phyloP scores from a whole-genome alignment of 2,888 invertebrate species.

The Buathra laborator region DNA sequence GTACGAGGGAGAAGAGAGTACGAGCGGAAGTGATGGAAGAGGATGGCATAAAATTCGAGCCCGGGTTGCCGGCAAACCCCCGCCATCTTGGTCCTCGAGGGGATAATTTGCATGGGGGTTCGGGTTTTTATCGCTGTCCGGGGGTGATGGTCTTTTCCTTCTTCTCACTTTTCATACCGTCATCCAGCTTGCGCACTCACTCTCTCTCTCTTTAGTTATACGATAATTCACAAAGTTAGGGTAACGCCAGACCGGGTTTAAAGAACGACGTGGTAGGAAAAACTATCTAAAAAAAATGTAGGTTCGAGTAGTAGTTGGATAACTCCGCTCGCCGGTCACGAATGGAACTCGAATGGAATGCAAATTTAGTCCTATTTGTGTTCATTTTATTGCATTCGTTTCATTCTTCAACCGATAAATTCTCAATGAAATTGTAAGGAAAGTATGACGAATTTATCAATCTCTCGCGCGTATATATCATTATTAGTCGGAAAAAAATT shows the following conservation, averaged over 20 bases:
- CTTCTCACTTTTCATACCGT: constrained; percentile 18
- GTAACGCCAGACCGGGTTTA: constrained; percentile 28
- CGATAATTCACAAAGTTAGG: constrained; percentile 65
- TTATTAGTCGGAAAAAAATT: neutral
- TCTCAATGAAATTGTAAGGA: constrained; percentile 73
- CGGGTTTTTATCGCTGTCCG: constrained; percentile 64
- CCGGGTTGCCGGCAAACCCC: neutral
- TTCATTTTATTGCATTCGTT: constrained; percentile 66
- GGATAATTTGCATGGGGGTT: constrained; percentile 62
- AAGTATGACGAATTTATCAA: constrained; percentile 49
- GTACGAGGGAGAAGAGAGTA: constrained; percentile 54
- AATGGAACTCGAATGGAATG: constrained; percentile 75
- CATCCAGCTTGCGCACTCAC: neutral
- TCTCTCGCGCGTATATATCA: neutral
- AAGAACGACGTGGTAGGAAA: constrained; percentile 36
- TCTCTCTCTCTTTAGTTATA: constrained; percentile 63
- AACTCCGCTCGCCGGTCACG: neutral
- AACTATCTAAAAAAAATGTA: neutral
- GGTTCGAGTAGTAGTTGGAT: neutral
- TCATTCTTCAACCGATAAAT: constrained; percentile 75
- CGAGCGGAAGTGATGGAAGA: constrained; percentile 50
- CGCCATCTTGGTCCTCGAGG: constrained; percentile 54
- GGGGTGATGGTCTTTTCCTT: constrained; percentile 47
- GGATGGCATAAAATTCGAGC: constrained; percentile 61
- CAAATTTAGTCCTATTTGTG: constrained; percentile 79